Evolutionary conservation across 30 jellyfish, hydroid and myxozoan genomes (phyloP).

Genomic region (Aurelia aurita): DNA sequence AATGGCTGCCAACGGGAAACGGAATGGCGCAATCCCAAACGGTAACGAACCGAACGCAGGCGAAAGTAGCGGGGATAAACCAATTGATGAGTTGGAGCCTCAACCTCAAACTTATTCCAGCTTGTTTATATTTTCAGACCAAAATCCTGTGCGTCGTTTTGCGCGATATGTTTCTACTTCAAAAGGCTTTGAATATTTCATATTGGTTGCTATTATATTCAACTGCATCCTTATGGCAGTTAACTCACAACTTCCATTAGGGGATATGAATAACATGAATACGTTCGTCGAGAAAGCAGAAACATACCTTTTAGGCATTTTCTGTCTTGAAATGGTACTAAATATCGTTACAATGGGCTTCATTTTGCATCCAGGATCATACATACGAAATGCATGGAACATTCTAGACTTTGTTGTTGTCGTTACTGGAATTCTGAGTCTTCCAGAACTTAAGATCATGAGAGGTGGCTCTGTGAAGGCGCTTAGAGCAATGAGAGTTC

Average conservation of each 20-base stretch:
- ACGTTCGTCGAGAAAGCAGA: slow-evolving; percentile 80
- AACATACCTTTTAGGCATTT: slow-evolving; percentile 81
- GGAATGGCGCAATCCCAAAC: slow-evolving; percentile 9
- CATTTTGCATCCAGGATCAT: slow-evolving; percentile 94
- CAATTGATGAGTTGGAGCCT: slow-evolving; percentile 45
- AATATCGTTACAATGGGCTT: slow-evolving; percentile 88
- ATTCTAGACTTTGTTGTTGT: slow-evolving; percentile 90
- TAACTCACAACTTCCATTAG: slow-evolving; percentile 83
- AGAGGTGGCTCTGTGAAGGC: slow-evolving; percentile 89
- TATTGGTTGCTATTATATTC: slow-evolving; percentile 75
- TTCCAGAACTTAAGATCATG: slow-evolving; percentile 64
- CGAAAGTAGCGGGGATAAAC: not conserved
- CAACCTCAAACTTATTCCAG: slow-evolving; percentile 48
- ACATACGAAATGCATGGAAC: slow-evolving; percentile 87
- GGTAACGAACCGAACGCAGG: not conserved
- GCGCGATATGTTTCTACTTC: slow-evolving; percentile 67
- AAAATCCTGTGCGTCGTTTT: slow-evolving; percentile 54
- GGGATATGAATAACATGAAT: slow-evolving; percentile 75
- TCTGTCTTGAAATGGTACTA: slow-evolving; percentile 79
- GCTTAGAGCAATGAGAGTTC: slow-evolving; percentile 86
- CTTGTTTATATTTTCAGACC: slow-evolving; percentile 60
- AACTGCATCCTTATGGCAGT: slow-evolving; percentile 89
- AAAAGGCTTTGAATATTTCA: slow-evolving; percentile 83
- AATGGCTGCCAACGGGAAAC: not conserved
- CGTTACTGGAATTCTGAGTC: slow-evolving; percentile 85